phyloP scores from a whole-genome alignment of 1,140 invertebrate species.

The Aphelenchoides besseyi region DNA sequence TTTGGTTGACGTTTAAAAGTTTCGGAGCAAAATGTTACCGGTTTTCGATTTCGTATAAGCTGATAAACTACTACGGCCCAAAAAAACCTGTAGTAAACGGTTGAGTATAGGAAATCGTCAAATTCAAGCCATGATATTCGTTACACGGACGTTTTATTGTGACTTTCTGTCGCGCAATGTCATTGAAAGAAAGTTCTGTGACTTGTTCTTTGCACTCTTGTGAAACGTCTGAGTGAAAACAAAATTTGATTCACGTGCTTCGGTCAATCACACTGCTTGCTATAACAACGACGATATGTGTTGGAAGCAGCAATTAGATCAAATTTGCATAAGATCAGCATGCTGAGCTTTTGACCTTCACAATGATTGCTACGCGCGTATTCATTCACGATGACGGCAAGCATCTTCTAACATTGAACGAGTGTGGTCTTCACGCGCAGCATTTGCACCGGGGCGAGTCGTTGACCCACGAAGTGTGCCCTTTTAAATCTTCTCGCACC shows the following conservation, averaged over 20 bases:
- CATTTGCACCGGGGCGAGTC: slow-evolving; percentile 1
- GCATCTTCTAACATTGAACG: neutral
- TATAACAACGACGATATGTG: neutral
- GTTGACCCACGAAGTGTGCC: neutral
- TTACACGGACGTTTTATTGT: too few relatives aligned
- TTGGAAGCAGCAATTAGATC: too few relatives aligned
- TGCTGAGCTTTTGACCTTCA: slow-evolving; percentile 3
- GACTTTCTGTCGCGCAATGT: too few relatives aligned
- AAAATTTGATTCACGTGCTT: neutral
- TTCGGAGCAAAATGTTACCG: too few relatives aligned
- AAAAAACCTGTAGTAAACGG: too few relatives aligned
- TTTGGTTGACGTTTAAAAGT: too few relatives aligned
- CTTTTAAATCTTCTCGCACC: slow-evolving; percentile 1
- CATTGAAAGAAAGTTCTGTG: too few relatives aligned
- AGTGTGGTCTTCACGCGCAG: slow-evolving; percentile 1
- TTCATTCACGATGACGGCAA: neutral
- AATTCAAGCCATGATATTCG: too few relatives aligned
- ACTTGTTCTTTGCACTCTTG: neutral
- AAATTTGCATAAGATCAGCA: neutral
- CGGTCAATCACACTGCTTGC: neutral
- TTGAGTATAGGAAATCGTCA: too few relatives aligned
- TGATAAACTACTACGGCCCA: too few relatives aligned
- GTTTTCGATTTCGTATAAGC: too few relatives aligned
- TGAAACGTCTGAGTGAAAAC: neutral
- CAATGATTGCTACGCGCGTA: neutral